These are phyloP conservation scores for Hyles lineata DNA, from an alignment of 2,888 invertebrate species.

Conservation along the genomic window DNA sequence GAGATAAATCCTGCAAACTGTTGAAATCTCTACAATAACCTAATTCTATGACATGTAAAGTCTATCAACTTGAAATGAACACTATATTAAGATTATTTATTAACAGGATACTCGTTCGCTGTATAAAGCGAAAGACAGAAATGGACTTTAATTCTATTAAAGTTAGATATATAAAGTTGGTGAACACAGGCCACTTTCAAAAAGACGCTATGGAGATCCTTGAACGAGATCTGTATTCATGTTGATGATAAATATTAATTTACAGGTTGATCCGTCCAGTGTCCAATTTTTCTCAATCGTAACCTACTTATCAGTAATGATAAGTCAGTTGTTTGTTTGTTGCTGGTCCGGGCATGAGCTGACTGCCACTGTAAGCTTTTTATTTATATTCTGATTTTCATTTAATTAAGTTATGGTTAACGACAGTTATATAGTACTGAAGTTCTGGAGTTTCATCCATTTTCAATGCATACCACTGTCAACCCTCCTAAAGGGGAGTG, in stretches of 20 bases:
- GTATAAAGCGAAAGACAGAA: too few species aligned
- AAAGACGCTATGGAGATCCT: not conserved
- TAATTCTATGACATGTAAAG: too few species aligned
- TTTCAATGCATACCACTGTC: too few species aligned
- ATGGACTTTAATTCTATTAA: too few species aligned
- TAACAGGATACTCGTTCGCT: too few species aligned
- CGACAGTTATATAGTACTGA: not conserved
- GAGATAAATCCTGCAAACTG: too few species aligned
- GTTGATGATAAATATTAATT: constrained; percentile 31
- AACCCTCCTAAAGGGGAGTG: too few species aligned
- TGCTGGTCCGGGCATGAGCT: constrained; percentile 85
- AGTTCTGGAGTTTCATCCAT: not conserved
- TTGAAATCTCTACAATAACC: too few species aligned
- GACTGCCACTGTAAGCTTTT: constrained; percentile 66
- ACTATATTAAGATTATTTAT: too few species aligned
- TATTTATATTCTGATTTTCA: not conserved
- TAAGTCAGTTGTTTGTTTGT: constrained; percentile 78
- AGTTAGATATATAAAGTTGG: too few species aligned
- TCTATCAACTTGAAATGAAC: too few species aligned
- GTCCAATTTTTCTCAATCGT: constrained; percentile 74
- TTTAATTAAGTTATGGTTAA: too few species aligned
- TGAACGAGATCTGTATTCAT: not conserved
- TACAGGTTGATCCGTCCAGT: constrained; percentile 71
- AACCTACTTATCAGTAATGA: constrained; percentile 76
- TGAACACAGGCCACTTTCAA: not conserved